Conservation (phyloP, 2,888 invertebrate genomes). For the Phytoseiulus persimilis region DNA sequence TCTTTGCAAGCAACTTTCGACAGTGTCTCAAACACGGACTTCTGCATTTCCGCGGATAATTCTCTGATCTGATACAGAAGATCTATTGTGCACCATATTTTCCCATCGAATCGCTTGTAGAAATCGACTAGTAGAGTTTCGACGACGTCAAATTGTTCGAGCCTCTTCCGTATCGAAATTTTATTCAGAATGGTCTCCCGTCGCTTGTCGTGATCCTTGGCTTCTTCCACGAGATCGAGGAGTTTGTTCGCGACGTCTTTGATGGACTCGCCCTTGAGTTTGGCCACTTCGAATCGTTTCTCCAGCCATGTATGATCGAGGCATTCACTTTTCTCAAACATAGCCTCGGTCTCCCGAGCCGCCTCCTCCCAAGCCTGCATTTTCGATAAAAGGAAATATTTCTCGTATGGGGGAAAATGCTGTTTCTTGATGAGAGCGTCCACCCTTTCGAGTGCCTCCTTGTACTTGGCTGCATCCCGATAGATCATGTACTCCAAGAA, state of each 20-base stretch:
- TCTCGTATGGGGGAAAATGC: background rate
- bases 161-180: background rate
- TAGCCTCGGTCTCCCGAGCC: background rate
- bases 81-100: slow-evolving; percentile 24
- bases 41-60: background rate
- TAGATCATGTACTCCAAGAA: slow-evolving; percentile 12
- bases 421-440: background rate
- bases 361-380: slow-evolving; percentile 19
- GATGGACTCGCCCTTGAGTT: background rate
- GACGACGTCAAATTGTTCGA: slow-evolving; percentile 6
- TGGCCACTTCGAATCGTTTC: background rate
- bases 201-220: slow-evolving; percentile 7
- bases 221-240: background rate
- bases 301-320: slow-evolving; percentile 8
- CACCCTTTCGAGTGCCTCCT: background rate
- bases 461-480: background rate
- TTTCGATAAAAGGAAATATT: background rate
- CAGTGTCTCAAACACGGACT: background rate
- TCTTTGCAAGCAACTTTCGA: slow-evolving; percentile 9
- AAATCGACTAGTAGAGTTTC: background rate
- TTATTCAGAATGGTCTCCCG: slow-evolving; percentile 7
- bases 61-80: background rate
- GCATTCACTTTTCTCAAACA: background rate
- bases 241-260: slow-evolving; percentile 14
- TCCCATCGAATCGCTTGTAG: slow-evolving; percentile 16